A percentile compares a stretch with the other conserved stretches of the same genome.
Evolutionary conservation across 2,797 vertebrate genomes (phyloP).

Genomic region (Sciurus carolinensis): DNA sequence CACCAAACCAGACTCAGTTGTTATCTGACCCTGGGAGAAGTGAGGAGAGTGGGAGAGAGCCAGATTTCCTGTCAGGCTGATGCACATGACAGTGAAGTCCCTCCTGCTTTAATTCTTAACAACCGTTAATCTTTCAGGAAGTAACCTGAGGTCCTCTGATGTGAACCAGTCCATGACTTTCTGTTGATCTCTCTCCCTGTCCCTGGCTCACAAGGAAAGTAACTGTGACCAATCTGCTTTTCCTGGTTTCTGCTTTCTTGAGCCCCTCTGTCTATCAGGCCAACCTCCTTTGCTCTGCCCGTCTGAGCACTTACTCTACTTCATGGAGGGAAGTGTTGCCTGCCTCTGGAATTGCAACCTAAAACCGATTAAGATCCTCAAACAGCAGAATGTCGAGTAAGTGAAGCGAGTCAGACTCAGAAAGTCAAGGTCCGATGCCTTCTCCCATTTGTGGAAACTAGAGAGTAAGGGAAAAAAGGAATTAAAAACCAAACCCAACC

Average conservation of each 20-base stretch:
- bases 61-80: not conserved
- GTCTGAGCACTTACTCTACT: not conserved
- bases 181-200: not conserved
- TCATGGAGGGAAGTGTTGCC: not conserved
- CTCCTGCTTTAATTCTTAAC: not conserved
- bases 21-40: conserved; percentile 1
- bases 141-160: conserved; percentile 31
- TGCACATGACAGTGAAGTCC: not conserved
- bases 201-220: not conserved
- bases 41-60: not conserved
- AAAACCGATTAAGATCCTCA: not conserved
- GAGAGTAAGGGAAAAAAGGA: no score
- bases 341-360: not conserved
- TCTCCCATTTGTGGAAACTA: no score
- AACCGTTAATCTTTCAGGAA: not conserved
- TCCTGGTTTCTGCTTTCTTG: no score
- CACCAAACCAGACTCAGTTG: not conserved
- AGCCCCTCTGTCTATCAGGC: no score
- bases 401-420: no score
- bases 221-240: not conserved
- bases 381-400: no score
- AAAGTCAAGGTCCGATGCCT: no score
- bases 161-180: not conserved
- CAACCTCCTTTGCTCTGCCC: not conserved
- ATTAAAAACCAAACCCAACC: no score